Conservation (phyloP, 2,113 vertebrate species). For the Heptranchias perlo region DNA sequence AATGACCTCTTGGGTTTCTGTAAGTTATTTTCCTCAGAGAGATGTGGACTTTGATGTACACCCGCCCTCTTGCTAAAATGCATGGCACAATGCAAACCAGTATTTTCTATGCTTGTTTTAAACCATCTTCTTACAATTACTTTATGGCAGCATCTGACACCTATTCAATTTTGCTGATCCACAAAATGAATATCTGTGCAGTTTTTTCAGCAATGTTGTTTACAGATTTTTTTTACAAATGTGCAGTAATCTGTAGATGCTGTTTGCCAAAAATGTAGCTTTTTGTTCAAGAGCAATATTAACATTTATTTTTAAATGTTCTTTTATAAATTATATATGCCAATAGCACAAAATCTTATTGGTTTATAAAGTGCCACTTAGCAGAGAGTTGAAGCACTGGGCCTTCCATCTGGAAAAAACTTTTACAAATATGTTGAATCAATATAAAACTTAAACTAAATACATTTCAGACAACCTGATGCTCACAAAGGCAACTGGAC, state of each 20-base stretch:
- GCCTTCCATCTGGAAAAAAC: background rate
- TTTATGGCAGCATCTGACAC: no score
- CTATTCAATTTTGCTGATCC: no score
- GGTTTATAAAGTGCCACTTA: background rate
- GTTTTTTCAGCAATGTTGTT: no score
- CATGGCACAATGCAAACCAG: no score
- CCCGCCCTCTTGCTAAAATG: no score
- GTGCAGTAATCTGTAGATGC: background rate
- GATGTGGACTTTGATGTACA: no score
- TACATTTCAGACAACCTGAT: background rate
- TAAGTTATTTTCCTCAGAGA: no score
- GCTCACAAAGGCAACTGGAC: background rate
- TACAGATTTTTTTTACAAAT: background rate
- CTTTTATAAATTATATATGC: background rate
- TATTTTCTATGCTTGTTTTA: no score
- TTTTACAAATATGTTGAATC: background rate
- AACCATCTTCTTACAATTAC: no score
- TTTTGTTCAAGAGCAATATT: background rate
- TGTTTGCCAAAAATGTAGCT: background rate
- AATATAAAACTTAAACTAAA: background rate
- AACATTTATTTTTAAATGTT: background rate
- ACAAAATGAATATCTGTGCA: no score
- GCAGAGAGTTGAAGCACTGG: background rate
- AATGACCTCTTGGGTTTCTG: no score
- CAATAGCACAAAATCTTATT: background rate